Evolutionary conservation across 92 coral and sea anemone genomes (phyloP), one percentile per base, ranked within the genome.

Genomic region (Heteractis magnifica): DNA sequence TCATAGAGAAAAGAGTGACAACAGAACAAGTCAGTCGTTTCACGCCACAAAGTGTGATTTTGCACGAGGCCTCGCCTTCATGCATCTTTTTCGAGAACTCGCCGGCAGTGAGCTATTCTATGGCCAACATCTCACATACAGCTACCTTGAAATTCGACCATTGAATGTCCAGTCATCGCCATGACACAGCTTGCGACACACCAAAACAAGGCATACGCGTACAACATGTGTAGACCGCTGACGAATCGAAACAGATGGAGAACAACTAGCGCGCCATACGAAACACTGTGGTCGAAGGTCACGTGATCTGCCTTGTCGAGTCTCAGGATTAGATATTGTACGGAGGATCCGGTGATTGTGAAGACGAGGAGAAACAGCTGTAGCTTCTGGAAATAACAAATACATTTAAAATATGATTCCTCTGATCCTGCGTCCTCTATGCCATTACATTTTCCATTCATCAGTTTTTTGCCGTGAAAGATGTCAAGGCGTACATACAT

Each of bases 91-190:
- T 9, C 11, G 59, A 55, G 16, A 12, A 14, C 59, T 55, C 1
- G n/a, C n/a, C n/a, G 59, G 14, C 2, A 55, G 14, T 6, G 59
- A 7, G 11, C 10, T 13, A 13, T 55, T 5, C 12, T 3, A 62
- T 18, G 20, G 70, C 23, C 19, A 18, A 18, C 10, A 0, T 55
- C 11, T 62, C 50, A 65, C 41, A 21, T 1, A 6, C 49, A 85
- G 20, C 6, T 62, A 91, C 98, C 93, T 87, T 92, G 98, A 79
- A 84, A 93, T 72, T 91, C 95, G 10, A 89, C 79, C 98, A 93
- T 93, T 0, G 98, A 92, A 77, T 93, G 88, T 6, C 98, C 98
- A 20, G 86, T 78, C 87, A 91, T 89, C 6, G 85, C 73, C 98
- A 93, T 93, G 1, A 89, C 91, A 73, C 89, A 85, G 72, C 82